These are phyloP conservation scores for Rhagophthalmus giganteus DNA, from an alignment of 2,888 invertebrate genomes.

Conservation along the genomic window DNA sequence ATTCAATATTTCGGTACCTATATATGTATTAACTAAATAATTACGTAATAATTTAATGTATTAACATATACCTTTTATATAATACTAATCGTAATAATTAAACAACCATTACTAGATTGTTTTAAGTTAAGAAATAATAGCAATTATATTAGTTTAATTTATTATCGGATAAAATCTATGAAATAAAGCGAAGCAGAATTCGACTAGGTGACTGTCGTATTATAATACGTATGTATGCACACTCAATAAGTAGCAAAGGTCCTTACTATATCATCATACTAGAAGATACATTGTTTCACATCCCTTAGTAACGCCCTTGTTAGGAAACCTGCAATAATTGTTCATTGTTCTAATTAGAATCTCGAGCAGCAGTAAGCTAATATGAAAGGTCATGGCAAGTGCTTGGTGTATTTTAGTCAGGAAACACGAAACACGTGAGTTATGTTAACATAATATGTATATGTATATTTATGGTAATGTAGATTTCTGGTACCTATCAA, in stretches of 20 bases:
- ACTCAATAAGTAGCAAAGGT: slow-evolving; percentile 25
- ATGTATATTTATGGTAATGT: too few species aligned
- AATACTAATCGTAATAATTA: too few species aligned
- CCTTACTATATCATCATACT: slow-evolving; percentile 26
- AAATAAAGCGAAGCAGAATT: slow-evolving; percentile 7
- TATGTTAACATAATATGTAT: too few species aligned
- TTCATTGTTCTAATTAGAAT: slow-evolving; percentile 39
- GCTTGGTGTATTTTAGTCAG: slow-evolving; percentile 2
- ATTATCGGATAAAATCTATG: too few species aligned
- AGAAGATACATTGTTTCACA: slow-evolving; percentile 36
- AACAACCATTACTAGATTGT: too few species aligned
- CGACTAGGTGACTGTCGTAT: slow-evolving; percentile 2
- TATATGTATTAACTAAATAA: too few species aligned
- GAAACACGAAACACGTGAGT: not conserved
- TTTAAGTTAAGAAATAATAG: too few species aligned
- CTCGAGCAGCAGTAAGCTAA: slow-evolving; percentile 34
- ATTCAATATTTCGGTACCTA: too few species aligned
- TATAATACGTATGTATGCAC: slow-evolving; percentile 12
- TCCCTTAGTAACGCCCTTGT: slow-evolving; percentile 35
- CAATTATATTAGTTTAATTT: too few species aligned
- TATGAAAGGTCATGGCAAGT: slow-evolving; percentile 14
- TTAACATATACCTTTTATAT: too few species aligned
- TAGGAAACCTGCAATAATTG: slow-evolving; percentile 35
- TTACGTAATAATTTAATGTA: too few species aligned
- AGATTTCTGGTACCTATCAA: too few species aligned